Evolutionary conservation across 2,113 vertebrate species (phyloP).

Genomic region (Erythrolamprus reginae): DNA sequence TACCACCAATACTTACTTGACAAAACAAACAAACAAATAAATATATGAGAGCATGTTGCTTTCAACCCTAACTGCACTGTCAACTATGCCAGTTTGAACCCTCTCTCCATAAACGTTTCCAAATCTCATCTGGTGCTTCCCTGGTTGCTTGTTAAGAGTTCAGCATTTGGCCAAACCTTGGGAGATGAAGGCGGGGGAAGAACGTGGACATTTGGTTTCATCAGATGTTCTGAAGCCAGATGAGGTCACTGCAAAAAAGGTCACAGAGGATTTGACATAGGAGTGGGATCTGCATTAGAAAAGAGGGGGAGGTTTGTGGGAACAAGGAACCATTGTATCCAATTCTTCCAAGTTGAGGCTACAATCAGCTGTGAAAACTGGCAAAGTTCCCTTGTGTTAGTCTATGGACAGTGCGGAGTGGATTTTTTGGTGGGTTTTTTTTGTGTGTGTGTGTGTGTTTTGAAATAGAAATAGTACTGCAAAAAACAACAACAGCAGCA

Average conservation of each 20-base stretch:
- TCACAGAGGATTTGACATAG: slow-evolving; percentile 56
- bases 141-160: rapidly evolving
- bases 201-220: slow-evolving; percentile 15
- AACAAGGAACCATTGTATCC: slow-evolving; percentile 63
- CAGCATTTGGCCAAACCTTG: neutral
- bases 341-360: slow-evolving; percentile 32
- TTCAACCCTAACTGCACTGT: neutral
- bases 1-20: too few species aligned
- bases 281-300: slow-evolving; percentile 25
- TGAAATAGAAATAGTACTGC: neutral
- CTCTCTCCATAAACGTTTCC: neutral
- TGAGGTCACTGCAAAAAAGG: slow-evolving; percentile 53
- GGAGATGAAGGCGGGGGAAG: neutral
- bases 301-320: neutral
- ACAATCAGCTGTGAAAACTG: slow-evolving; percentile 51
- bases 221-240: slow-evolving; percentile 40
- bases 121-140: neutral
- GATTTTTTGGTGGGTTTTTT: neutral
- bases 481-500: neutral
- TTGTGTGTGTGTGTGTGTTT: too few species aligned
- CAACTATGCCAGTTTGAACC: neutral
- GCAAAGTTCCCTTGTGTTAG: slow-evolving; percentile 42
- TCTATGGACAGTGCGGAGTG: neutral
- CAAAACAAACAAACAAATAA: too few species aligned
- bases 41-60: too few species aligned